Evolutionary conservation across 2,888 invertebrate species (phyloP).

Genomic region (Macropis europaea): DNA sequence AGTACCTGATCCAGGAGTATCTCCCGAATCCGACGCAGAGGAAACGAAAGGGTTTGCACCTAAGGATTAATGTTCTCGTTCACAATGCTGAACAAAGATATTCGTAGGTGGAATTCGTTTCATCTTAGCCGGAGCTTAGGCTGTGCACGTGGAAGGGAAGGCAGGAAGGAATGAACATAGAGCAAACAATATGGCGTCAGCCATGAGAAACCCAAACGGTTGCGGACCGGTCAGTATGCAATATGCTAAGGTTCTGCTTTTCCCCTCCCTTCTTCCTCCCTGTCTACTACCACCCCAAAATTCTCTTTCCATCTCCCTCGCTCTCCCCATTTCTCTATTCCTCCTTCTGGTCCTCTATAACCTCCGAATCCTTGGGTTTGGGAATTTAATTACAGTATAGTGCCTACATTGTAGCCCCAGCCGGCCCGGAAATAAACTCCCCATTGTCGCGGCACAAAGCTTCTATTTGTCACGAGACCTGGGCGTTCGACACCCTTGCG

Average conservation of each 20-base stretch:
- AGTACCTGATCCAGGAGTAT: background rate
- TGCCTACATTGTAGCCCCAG: constrained; percentile 80
- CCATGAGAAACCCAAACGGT: constrained; percentile 65
- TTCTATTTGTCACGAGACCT: constrained; percentile 78
- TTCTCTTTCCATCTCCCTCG: constrained; percentile 49
- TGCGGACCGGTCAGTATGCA: constrained; percentile 78
- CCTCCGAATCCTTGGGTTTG: constrained; percentile 77
- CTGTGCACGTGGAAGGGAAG: constrained; percentile 51
- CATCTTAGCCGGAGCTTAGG: constrained; percentile 63
- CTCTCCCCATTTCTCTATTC: constrained; percentile 52
- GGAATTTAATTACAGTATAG: constrained; percentile 80
- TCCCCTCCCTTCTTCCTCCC: constrained; percentile 30
- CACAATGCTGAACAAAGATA: constrained; percentile 50
- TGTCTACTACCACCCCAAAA: constrained; percentile 48
- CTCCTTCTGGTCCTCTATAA: constrained; percentile 64
- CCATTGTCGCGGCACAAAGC: constrained; percentile 79
- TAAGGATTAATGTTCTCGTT: constrained; percentile 39
- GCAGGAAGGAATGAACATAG: constrained; percentile 73
- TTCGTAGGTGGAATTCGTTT: constrained; percentile 70
- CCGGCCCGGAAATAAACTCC: constrained; percentile 80
- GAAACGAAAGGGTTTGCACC: background rate
- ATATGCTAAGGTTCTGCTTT: constrained; percentile 76
- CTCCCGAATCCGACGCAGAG: background rate
- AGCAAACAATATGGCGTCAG: constrained; percentile 77
- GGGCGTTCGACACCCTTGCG: constrained; percentile 69